Evolutionary conservation across 2,113 vertebrate genomes (phyloP).

Genomic region (Menura novaehollandiae): DNA sequence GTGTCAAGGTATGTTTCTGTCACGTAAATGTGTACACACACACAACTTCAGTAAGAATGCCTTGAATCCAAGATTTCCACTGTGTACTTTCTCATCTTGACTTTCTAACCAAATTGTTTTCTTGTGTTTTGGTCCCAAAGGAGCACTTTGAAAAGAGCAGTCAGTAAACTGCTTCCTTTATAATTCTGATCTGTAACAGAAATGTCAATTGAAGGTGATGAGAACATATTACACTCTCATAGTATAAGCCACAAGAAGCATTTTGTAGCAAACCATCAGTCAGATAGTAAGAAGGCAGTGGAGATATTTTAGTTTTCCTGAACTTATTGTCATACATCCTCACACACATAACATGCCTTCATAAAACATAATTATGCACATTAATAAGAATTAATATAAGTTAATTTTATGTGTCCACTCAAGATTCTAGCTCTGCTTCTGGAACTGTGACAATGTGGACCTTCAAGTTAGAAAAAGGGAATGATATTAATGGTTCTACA

Average conservation of each 20-base stretch:
- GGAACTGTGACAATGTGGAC: background rate
- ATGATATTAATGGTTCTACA: background rate
- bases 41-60: background rate
- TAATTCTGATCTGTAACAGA: background rate
- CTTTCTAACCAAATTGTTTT: background rate
- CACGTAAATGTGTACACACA: background rate
- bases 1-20: background rate
- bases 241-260: background rate
- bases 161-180: background rate
- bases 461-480: background rate
- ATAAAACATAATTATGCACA: background rate
- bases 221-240: background rate
- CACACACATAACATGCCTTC: background rate
- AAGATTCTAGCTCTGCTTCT: background rate
- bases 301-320: background rate
- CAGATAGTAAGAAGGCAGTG: background rate
- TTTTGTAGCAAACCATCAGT: background rate
- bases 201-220: background rate
- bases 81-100: background rate
- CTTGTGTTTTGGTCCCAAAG: background rate
- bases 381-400: background rate
- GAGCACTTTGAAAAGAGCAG: background rate
- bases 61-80: background rate
- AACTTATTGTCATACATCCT: background rate
- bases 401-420: background rate